Base-by-base conservation (phyloP, 2,888 invertebrate genomes). In the Sphecodes monilicornis region DNA sequence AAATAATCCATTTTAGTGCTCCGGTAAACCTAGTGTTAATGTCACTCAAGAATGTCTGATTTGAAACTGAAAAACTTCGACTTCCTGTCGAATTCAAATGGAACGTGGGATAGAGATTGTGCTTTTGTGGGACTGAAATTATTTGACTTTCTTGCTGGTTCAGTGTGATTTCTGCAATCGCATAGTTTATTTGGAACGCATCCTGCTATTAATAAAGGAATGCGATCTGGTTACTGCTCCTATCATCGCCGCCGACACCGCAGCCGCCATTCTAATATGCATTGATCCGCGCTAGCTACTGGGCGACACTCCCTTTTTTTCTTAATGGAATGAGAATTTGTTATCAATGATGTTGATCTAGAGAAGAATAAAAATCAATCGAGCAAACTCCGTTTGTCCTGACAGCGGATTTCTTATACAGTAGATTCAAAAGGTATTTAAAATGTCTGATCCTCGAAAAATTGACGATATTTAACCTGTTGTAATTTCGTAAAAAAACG, bases 131-230 rank as follows among this genome's bases (percentile, higher is more conserved):
- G 29, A 32, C 16, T 6, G 29, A 18, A 2, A 18, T 60, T 8
- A 29, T 60, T 60, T 16, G 60, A 3, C 6, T 18, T 60, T 60
- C 32, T 60, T 29, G 18, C 36, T 66, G 11, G 10, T 22, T 43
- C 70, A 10, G 46, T 46, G 18, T 32, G 43, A n/a, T 46, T 70
- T 54, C 54, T 43, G 70, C 36, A 36, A 60, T 60, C 18, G 32
- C 13, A 68, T 76, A 54, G n/a, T 76, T 83, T 83, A 83, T 78
- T 83, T 78, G 60, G 16, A 57, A 36, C 76, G 50, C 76, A 74
- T 54, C 50, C 43, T 50, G 54, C 78, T 83, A 76, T 83, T 71
- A 71, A 46, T 71, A 50, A 71, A 29, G 50, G 22, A 43, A 22
- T n/a, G 46, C 22, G 71, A 71, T 66, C 36, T 66, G 22, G 22